Evolutionary conservation across 2,888 invertebrate species (phyloP).

Genomic region (Drosophila neutralis): DNA sequence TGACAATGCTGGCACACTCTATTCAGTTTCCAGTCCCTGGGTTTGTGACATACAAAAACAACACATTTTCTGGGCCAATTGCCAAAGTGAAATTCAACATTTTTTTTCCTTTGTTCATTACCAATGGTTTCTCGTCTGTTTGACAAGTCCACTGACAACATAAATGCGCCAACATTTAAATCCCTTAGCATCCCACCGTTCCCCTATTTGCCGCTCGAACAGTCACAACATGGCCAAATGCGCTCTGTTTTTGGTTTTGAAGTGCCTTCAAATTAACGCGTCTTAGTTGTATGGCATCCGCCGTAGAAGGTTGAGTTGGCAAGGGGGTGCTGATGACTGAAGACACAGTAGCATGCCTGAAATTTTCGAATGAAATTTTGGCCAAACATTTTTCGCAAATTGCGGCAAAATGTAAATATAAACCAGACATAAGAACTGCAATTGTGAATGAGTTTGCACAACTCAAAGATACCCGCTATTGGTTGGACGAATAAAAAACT

Average conservation of each 20-base stretch:
- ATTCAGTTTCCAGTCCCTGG: conserved; percentile 17
- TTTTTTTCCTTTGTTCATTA: conserved; percentile 50
- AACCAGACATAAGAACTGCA: not conserved
- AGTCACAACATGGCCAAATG: conserved; percentile 55
- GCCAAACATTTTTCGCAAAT: conserved; percentile 45
- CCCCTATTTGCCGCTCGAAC: conserved; percentile 10
- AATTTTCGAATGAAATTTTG: conserved; percentile 27
- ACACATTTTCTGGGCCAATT: conserved; percentile 62
- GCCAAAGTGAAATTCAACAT: conserved; percentile 57
- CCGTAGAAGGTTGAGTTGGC: not conserved
- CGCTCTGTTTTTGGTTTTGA: conserved; percentile 40
- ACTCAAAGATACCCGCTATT: conserved; percentile 21
- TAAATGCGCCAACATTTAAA: conserved; percentile 70
- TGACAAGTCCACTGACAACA: conserved; percentile 72
- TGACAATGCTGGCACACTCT: conserved; percentile 1
- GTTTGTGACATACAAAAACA: conserved; percentile 25
- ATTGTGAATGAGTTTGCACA: not conserved
- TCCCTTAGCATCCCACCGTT: conserved; percentile 23
- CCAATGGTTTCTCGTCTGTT: conserved; percentile 43
- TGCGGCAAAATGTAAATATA: conserved; percentile 49
- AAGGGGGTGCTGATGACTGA: conserved; percentile 8
- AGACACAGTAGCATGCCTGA: conserved; percentile 57
- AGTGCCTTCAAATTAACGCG: conserved; percentile 64
- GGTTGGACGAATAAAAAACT: not conserved
- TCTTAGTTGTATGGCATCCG: not conserved